A percentile compares a stretch with the other conserved stretches of the same genome.
These are phyloP conservation scores for Tetropium fuscum DNA, from an alignment of 2,888 invertebrate species.

Conservation along the genomic window DNA sequence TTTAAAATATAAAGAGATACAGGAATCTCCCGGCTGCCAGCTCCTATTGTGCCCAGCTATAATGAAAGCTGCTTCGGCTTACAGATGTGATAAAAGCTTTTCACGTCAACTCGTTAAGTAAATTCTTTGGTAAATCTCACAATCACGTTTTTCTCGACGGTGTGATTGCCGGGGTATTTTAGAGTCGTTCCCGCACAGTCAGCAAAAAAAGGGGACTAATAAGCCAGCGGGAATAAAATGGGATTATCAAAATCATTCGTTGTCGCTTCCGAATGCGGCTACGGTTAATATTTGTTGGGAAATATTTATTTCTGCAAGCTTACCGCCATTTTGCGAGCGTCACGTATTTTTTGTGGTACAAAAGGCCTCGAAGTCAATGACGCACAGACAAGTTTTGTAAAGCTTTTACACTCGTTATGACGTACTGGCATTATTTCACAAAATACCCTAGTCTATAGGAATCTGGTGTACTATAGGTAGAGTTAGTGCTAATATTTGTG, in stretches of 20 bases:
- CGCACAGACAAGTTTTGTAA: too few species aligned
- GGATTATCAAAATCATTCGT: neutral
- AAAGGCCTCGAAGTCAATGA: too few species aligned
- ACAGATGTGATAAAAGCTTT: slow-evolving; percentile 17
- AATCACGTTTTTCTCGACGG: slow-evolving; percentile 15
- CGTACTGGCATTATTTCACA: too few species aligned
- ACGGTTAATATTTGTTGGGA: too few species aligned
- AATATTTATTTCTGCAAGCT: too few species aligned
- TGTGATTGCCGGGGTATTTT: neutral
- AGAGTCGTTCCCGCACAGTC: neutral
- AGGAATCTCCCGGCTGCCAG: slow-evolving; percentile 4
- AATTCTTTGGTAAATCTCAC: slow-evolving; percentile 21
- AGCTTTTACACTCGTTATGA: too few species aligned
- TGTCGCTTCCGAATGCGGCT: too few species aligned
- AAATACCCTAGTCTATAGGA: too few species aligned
- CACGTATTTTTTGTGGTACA: too few species aligned
- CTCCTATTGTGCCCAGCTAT: neutral
- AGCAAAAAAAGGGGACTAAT: neutral
- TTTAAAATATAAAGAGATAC: slow-evolving; percentile 9
- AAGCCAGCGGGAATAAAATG: neutral
- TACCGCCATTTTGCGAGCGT: too few species aligned
- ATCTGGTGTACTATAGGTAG: too few species aligned
- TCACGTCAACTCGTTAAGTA: slow-evolving; percentile 25
- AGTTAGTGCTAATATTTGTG: too few species aligned
- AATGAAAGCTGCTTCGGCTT: slow-evolving; percentile 24